Evolutionary conservation across 2,113 vertebrate genomes (phyloP).

Genomic region (Numenius arquata): DNA sequence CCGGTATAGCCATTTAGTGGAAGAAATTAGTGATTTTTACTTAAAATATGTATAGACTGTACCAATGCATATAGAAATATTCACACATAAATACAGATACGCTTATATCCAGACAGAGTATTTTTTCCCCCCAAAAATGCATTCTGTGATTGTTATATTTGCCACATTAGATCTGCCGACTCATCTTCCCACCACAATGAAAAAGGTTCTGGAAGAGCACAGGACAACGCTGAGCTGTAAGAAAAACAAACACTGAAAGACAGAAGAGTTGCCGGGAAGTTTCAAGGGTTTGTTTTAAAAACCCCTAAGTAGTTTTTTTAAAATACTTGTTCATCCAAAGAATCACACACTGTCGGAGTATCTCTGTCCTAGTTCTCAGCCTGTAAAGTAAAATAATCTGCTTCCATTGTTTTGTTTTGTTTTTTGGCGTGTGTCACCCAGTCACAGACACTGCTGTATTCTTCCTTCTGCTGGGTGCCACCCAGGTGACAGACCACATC

Average conservation of each 20-base stretch:
- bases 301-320: background rate
- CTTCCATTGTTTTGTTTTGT: too few species aligned
- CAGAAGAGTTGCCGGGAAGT: background rate
- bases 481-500: background rate
- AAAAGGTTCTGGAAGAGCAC: background rate
- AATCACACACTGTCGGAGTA: background rate
- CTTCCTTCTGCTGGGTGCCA: background rate
- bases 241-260: background rate
- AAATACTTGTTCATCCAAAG: background rate
- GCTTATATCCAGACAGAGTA: background rate
- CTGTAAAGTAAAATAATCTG: background rate
- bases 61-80: background rate
- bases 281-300: background rate
- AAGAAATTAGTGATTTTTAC: background rate
- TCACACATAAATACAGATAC: background rate
- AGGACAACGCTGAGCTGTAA: background rate
- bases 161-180: background rate
- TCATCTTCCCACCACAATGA: background rate
- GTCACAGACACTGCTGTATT: rapidly evolving
- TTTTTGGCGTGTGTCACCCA: background rate
- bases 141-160: background rate
- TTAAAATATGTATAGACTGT: background rate
- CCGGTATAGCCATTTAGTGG: background rate
- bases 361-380: background rate
- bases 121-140: background rate